Percentiles rank a stretch among this genome's conserved stretches.
phyloP scores from a whole-genome alignment of 1,140 invertebrate species.

The Sarcophaga peregrina region DNA sequence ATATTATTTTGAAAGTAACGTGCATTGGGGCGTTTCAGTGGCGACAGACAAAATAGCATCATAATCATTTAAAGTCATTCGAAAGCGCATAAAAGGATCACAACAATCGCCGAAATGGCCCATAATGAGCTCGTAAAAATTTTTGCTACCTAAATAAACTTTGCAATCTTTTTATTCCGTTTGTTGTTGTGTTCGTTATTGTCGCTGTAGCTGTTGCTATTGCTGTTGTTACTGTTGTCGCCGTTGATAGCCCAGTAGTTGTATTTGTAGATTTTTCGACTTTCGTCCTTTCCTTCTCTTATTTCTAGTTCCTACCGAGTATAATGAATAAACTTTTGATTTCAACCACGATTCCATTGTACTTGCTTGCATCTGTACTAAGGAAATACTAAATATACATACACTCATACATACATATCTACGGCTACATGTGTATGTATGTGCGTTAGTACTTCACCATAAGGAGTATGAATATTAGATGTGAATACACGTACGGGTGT shows the following conservation, averaged over 20 bases:
- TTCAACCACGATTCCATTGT: constrained; percentile 17
- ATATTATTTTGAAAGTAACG: not conserved
- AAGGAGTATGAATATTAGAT: not conserved
- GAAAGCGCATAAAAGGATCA: constrained; percentile 67
- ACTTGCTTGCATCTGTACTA: too few relatives aligned
- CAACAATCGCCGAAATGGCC: constrained; percentile 67
- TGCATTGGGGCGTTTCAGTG: constrained; percentile 47
- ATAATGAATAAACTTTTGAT: constrained; percentile 25
- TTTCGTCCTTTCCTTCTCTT: not conserved
- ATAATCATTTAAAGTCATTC: constrained; percentile 67
- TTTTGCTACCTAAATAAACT: constrained; percentile 67
- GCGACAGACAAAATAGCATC: constrained; percentile 65
- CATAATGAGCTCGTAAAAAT: constrained; percentile 68
- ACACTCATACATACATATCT: too few relatives aligned
- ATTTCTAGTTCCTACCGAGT: constrained; percentile 4
- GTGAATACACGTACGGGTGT: not conserved
- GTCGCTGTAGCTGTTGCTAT: not conserved
- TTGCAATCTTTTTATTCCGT: constrained; percentile 41
- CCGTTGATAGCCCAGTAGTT: not conserved
- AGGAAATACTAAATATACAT: too few relatives aligned
- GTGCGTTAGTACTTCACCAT: not conserved
- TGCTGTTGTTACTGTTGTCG: constrained; percentile 5
- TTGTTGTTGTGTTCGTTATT: too few relatives aligned
- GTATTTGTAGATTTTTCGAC: not conserved
- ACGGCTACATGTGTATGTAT: too few relatives aligned